These are phyloP conservation scores for Phymatocera aterrima DNA, from an alignment of 2,888 invertebrate genomes.

Conservation along the genomic window DNA sequence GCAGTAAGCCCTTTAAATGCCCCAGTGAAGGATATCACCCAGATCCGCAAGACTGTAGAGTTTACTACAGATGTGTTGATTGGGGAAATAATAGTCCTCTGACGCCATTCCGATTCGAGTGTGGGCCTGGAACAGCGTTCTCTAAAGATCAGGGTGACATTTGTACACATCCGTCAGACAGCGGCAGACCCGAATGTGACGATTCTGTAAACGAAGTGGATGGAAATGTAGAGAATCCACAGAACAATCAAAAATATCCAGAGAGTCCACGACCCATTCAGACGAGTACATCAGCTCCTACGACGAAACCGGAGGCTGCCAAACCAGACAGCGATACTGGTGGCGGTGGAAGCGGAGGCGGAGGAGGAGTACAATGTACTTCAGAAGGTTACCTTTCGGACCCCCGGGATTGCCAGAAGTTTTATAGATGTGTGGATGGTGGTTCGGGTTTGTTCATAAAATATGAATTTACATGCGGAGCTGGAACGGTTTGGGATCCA, in stretches of 20 bases:
- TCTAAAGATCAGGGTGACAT: conserved; percentile 76
- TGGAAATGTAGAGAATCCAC: conserved; percentile 39
- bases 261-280: conserved; percentile 47
- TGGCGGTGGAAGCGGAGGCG: not conserved
- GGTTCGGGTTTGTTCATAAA: conserved; percentile 72
- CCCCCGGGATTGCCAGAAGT: conserved; percentile 70
- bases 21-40: conserved; percentile 83
- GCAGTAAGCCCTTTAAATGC: conserved; percentile 76
- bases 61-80: conserved; percentile 86
- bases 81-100: conserved; percentile 77
- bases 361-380: conserved; percentile 60
- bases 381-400: conserved; percentile 74
- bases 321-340: not conserved
- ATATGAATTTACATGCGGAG: conserved; percentile 77
- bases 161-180: conserved; percentile 84
- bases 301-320: conserved; percentile 24
- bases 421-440: conserved; percentile 74
- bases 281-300: conserved; percentile 34
- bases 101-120: conserved; percentile 82
- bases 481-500: conserved; percentile 79
- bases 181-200: conserved; percentile 83
- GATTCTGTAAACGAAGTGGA: conserved; percentile 77
- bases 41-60: conserved; percentile 83
- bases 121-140: conserved; percentile 86
- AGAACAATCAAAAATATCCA: conserved; percentile 50